Evolutionary conservation across 2,888 invertebrate species (phyloP), one percentile per base, ranked within the genome.

Genomic region (Perizoma flavofasciatum): DNA sequence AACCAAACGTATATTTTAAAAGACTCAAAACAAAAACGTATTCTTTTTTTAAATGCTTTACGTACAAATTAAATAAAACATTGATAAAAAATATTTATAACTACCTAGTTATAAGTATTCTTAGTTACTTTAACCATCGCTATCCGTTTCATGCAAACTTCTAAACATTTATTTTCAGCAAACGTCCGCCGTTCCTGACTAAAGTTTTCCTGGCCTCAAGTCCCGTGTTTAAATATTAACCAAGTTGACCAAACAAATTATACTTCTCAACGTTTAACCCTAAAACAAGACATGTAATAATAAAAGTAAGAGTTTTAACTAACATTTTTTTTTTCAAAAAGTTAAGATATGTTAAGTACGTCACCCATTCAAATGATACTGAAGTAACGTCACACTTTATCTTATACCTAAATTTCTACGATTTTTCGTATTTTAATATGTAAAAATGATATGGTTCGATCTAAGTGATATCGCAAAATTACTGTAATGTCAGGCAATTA

Each of bases 361-460:
- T 55, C 57, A 44, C 43, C 35, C 37, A 49, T 22, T 40, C 56
- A 51, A 63, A 52, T 59, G 50, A 61, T 62, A 61, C 48, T 70
- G 69, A 69, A 70, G 52, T 62, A 61, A 58, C 52, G 61, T 61
- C 60, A 51, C 54, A 55, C 60, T 71, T 71, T 68, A 73, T 74
- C 76, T 62, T 52, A 52, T 77, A 76, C 68, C 76, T 79, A 82
- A 77, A 79, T 63, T 73, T 73, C 77, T 82, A 83, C 65, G 67
- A 72, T 70, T 72, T 77, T 74, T 71, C 68, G 70, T 75, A 77
- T 73, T 76, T 76, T 70, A 79, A 79, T 84, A 88, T 83, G 82
- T 82, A 77, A 82, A 82, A 87, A 83, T 89, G 87, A 90, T 91
- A 92, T 90, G 88, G 82, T 84, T 82, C 82, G 77, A 80, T 86